Percentiles rank a stretch among this genome's conserved stretches.
Conservation (phyloP, 1,140 invertebrate species). For the Chelonus insularis region DNA sequence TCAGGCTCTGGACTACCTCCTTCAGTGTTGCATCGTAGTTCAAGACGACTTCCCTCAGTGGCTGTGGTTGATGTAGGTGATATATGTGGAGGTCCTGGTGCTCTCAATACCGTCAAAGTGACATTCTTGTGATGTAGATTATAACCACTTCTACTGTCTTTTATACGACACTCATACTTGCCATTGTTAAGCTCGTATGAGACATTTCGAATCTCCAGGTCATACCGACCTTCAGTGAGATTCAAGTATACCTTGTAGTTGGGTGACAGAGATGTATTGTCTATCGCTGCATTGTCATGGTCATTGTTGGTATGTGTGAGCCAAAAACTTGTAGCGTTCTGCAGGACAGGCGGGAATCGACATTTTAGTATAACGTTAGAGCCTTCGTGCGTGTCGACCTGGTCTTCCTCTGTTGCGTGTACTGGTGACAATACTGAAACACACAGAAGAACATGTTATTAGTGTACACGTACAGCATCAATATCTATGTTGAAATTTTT, state of each 20-base stretch:
- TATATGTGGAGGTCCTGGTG: conserved; percentile 78
- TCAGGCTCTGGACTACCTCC: conserved; percentile 88
- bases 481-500: too few species aligned
- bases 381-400: conserved; percentile 57
- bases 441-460: background rate
- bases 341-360: conserved; percentile 45
- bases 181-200: conserved; percentile 90
- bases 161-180: conserved; percentile 86
- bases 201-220: conserved; percentile 82
- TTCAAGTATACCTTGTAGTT: conserved; percentile 54
- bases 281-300: conserved; percentile 57
- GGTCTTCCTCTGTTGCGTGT: conserved; percentile 48
- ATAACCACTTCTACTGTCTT: conserved; percentile 78
- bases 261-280: conserved; percentile 46
- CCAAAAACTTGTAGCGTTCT: conserved; percentile 55
- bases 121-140: conserved; percentile 83
- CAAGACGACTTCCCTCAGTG: conserved; percentile 76
- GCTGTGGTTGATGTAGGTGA: conserved; percentile 66
- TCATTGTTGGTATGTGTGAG: conserved; percentile 53
- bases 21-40: conserved; percentile 79
- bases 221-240: conserved; percentile 81
- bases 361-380: conserved; percentile 53
- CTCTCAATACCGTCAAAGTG: conserved; percentile 81
- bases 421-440: conserved; percentile 46
- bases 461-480: too few species aligned